phyloP scores from a whole-genome alignment of 2,888 invertebrate species.

The Drosophila pegasa region DNA sequence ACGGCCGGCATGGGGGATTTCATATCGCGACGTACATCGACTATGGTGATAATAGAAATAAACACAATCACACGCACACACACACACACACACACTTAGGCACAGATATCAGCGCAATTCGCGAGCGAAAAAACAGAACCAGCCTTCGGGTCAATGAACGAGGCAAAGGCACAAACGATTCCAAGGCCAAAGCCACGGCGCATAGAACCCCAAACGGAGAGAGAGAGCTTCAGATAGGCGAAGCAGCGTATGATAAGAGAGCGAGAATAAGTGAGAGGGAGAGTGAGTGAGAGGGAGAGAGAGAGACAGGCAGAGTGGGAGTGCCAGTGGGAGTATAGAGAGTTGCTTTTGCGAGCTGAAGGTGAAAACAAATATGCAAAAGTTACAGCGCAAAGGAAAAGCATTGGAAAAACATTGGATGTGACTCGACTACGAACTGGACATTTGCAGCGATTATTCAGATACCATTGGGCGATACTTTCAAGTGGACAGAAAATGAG shows the following conservation, averaged over 20 bases:
- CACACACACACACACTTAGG: slow-evolving; percentile 10
- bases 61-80: slow-evolving; percentile 44
- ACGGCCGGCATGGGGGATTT: slow-evolving; percentile 56
- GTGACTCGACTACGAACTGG: neutral
- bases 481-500: slow-evolving; percentile 10
- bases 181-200: slow-evolving; percentile 83
- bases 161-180: slow-evolving; percentile 69
- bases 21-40: slow-evolving; percentile 73
- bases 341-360: slow-evolving; percentile 1
- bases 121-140: slow-evolving; percentile 52
- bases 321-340: neutral
- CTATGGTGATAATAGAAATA: slow-evolving; percentile 74
- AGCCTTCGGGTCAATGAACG: slow-evolving; percentile 75
- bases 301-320: neutral
- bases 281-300: neutral
- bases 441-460: neutral
- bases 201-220: slow-evolving; percentile 52
- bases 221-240: slow-evolving; percentile 36
- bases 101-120: slow-evolving; percentile 48
- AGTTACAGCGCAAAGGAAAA: neutral
- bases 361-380: slow-evolving; percentile 4
- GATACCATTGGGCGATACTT: neutral
- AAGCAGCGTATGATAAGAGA: neutral
- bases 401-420: slow-evolving; percentile 5
- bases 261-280: neutral